Base-by-base conservation (phyloP, 1,140 invertebrate species). In the Pseudomyrmex pallidus region DNA sequence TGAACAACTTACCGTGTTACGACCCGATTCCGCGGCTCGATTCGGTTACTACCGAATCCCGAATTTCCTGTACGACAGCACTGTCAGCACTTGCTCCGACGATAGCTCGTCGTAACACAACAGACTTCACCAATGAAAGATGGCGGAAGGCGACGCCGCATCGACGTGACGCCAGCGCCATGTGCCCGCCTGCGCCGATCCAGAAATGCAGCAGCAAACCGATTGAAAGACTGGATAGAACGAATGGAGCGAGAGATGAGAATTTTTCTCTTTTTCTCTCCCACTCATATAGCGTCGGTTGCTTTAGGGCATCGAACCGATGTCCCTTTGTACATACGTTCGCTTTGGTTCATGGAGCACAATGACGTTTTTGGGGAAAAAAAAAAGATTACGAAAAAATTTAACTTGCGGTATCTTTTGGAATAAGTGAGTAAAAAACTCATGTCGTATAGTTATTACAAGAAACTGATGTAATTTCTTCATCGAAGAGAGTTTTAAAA, bases 111-210 rank as follows among this genome's bases (percentile, higher is more conserved):
- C 50, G 50, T 13, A 12, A 52, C 50, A 52, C 9, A 52, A 52
- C 10, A 52, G 35, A 68, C 84, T 72, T 85, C 86, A 90, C 85
- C 85, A 46, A 12, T 20, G 17, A 90, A 91, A 91, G 87, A 91
- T 91, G 90, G 90, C 88, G 84, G 89, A 82, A 83, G 84, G 25
- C 66, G 84, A 86, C 86, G 87, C 89, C 89, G 90, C 87, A 87
- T 74, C 62, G 64, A 68, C 9, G 52, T 76, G 83, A 84, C 70
- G 13, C n/a, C 61, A 73, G 57, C 83, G 88, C 90, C 86, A 85
- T 78, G 85, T 85, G 77, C 73, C 10, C 85, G 77, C 9, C 82
- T 44, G 59, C 57, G 66, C 67, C 57, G 73, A 66, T 44, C 52
- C 68, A 61, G 50, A 25, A 1, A 44, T 59, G 52, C 74, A 82